Evolutionary conservation across 2,888 invertebrate species (phyloP), one percentile per base, ranked within the genome.

Genomic region (Didymodactylos carnosus): DNA sequence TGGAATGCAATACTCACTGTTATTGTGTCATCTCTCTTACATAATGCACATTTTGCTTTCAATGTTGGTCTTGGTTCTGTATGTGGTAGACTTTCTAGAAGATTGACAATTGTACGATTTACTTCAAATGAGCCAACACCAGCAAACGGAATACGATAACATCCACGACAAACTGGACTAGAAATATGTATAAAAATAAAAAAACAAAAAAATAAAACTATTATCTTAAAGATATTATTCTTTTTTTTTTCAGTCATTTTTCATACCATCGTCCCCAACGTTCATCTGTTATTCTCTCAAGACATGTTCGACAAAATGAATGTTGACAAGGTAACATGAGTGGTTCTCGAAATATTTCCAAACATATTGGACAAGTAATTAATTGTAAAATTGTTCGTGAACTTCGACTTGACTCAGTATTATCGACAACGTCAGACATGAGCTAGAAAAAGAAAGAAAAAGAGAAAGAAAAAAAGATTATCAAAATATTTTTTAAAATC

Each of bases 31-130:
- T 74, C 74, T 16, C 43, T 40, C 23, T 71, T 49, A 43, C 74
- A 74, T 16, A 53, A 53, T 13, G 74, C 74, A n/a, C 74, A 74
- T 71, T 74, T 74, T 27, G 74, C 74, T 46, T 53, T 41, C 35
- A 74, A 62, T 46, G 43, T 71, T 19, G 74, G 74, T 46, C 69
- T 41, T 25, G 40, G 39, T 23, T 74, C 46, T 10, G 43, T 23
- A 92, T 97, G 90, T 94, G 94, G 88, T 95, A 95, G 87, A 88
- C 43, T 72, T 72, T 75, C 75, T 19, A 75, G 19, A 35, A 75
- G 39, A 46, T 72, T 69, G 25, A 69, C 69, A 69, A 75, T 75
- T 72, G 75, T 75, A 8, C 75, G 62, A 40, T 75, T 75, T 7
- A 75, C 75, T 25, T 75, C 75, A 51, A 75, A 72, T 70, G 75